A percentile compares a stretch with the other conserved stretches of the same genome.
Conservation (phyloP, 2,888 invertebrate genomes). For the Plebejus argus region DNA sequence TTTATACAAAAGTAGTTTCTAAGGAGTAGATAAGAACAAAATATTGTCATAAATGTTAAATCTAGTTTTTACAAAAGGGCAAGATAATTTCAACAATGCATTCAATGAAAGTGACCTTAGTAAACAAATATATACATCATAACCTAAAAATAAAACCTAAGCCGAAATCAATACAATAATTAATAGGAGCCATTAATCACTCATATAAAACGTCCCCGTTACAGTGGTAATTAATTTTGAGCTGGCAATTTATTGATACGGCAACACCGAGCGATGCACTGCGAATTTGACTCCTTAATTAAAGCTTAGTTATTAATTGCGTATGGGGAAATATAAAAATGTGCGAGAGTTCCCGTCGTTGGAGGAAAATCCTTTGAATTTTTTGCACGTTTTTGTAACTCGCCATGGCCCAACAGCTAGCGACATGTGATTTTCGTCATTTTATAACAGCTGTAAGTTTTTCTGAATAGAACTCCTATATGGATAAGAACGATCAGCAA, state of each 20-base stretch:
- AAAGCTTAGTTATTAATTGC: constrained; percentile 54
- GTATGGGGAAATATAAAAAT: constrained; percentile 33
- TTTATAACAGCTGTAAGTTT: no score
- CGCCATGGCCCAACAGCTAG: no score
- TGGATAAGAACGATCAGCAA: no score
- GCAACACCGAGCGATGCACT: constrained; percentile 44
- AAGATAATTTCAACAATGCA: background rate
- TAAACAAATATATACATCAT: background rate
- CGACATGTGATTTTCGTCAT: no score
- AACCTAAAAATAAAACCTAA: constrained; percentile 32
- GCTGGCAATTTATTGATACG: constrained; percentile 24
- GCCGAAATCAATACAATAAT: constrained; percentile 35
- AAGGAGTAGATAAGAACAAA: no score
- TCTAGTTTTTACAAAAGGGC: no score
- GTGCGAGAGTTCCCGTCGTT: constrained; percentile 5
- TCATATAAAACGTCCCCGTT: constrained; percentile 8
- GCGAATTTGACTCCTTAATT: constrained; percentile 64
- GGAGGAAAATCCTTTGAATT: background rate
- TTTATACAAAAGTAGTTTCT: no score
- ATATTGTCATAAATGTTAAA: no score
- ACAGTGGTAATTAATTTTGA: constrained; percentile 23
- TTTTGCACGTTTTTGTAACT: background rate
- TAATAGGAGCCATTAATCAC: constrained; percentile 9
- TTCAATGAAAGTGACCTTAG: no score
- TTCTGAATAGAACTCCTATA: no score